These are phyloP conservation scores for Cygnus olor DNA, from an alignment of 2,797 vertebrate genomes.

Conservation along the genomic window DNA sequence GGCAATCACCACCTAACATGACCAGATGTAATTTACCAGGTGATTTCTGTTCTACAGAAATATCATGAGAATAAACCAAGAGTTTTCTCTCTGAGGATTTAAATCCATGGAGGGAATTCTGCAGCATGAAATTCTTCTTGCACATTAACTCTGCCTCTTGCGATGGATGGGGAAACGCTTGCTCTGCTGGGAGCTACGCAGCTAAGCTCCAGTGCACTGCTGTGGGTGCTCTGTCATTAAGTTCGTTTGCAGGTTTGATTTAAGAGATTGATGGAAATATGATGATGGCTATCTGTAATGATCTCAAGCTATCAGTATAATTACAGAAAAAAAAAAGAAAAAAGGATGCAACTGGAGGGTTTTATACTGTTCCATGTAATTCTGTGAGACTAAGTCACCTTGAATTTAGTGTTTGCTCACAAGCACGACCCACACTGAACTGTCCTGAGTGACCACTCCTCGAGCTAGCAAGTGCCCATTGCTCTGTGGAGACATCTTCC, in stretches of 20 bases:
- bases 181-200: not conserved
- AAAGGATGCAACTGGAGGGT: not conserved
- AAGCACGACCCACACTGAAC: not conserved
- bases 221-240: not conserved
- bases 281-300: not conserved
- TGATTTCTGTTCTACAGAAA: constrained; percentile 30
- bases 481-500: not conserved
- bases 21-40: not conserved
- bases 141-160: not conserved
- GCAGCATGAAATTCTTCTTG: not conserved
- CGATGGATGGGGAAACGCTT: not conserved
- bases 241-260: not conserved
- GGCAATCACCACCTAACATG: not conserved
- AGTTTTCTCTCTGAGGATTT: not conserved
- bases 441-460: not conserved
- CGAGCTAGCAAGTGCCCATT: not conserved
- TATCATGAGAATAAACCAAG: not conserved
- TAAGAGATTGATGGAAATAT: not conserved
- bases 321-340: not conserved
- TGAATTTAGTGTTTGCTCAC: not conserved
- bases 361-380: not conserved
- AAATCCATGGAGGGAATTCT: not conserved
- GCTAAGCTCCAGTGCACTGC: not conserved
- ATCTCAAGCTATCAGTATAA: not conserved
- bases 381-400: not conserved